Percentiles rank a stretch among this genome's conserved stretches.
phyloP scores from a whole-genome alignment of 2,888 invertebrate genomes.

The Caenorhabditis sp. region DNA sequence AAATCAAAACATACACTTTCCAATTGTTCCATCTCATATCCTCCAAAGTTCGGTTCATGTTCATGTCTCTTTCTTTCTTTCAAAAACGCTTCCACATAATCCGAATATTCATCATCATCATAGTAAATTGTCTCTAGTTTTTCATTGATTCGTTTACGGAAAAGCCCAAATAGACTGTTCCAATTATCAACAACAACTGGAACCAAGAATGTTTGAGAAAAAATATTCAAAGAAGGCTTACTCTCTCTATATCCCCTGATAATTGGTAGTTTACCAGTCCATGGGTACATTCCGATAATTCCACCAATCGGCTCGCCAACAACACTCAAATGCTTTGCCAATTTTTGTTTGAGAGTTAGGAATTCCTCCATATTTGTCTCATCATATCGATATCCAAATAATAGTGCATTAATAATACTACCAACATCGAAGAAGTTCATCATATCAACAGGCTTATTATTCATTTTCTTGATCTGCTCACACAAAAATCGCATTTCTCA shows the following conservation, averaged over 20 bases:
- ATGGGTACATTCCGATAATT: constrained; percentile 37
- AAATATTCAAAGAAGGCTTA: not conserved
- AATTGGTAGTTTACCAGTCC: constrained; percentile 24
- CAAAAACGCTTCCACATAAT: constrained; percentile 48
- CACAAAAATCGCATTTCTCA: constrained; percentile 16
- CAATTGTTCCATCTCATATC: constrained; percentile 38
- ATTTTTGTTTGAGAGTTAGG: constrained; percentile 17
- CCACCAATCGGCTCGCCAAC: constrained; percentile 34
- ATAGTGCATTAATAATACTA: constrained; percentile 41
- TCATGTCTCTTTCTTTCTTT: constrained; percentile 45
- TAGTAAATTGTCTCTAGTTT: constrained; percentile 34
- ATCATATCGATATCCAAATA: constrained; percentile 51
- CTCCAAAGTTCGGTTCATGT: constrained; percentile 30
- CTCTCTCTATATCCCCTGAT: constrained; percentile 17
- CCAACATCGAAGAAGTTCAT: constrained; percentile 41
- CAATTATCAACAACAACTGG: constrained; percentile 30
- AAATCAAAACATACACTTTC: constrained; percentile 46
- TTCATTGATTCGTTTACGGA: constrained; percentile 32
- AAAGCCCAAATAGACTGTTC: constrained; percentile 25
- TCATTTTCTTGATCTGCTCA: constrained; percentile 12
- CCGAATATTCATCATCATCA: constrained; percentile 40
- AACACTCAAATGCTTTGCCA: constrained; percentile 35
- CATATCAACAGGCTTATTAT: constrained; percentile 18
- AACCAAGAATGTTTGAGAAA: not conserved
- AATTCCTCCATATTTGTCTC: constrained; percentile 38